Conservation (phyloP, 2,888 invertebrate genomes). For the Cetonia aurata region DNA sequence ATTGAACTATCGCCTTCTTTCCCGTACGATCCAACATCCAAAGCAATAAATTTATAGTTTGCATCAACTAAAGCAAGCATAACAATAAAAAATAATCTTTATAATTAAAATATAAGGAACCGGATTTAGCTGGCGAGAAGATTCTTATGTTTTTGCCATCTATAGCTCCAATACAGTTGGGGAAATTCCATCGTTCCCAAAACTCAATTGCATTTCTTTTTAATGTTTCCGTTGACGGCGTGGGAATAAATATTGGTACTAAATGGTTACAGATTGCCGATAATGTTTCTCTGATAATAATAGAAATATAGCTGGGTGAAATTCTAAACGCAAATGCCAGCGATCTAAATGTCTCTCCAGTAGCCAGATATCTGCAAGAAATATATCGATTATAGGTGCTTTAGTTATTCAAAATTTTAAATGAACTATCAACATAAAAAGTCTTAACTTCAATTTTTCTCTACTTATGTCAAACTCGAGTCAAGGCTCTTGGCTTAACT, state of each 20-base stretch:
- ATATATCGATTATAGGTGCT: too few relatives aligned
- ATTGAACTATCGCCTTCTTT: background rate
- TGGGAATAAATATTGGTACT: background rate
- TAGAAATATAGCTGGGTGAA: background rate
- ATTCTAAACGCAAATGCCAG: background rate
- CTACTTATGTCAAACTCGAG: too few relatives aligned
- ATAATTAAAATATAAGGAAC: background rate
- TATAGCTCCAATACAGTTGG: background rate
- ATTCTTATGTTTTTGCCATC: background rate
- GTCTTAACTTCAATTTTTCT: too few relatives aligned
- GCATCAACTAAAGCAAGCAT: too few relatives aligned
- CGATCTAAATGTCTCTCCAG: background rate
- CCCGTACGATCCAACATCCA: background rate
- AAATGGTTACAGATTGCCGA: background rate
- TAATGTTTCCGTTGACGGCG: background rate
- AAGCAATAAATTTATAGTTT: background rate
- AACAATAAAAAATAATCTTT: too few relatives aligned
- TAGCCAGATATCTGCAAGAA: background rate
- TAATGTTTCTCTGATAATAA: background rate
- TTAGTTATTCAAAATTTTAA: too few relatives aligned
- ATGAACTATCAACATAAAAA: too few relatives aligned
- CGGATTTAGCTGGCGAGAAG: background rate
- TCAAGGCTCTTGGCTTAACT: too few relatives aligned
- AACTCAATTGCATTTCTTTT: background rate
- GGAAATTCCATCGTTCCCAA: background rate